Conservation (phyloP, 2,113 vertebrate genomes). For the Cyanistes caeruleus region DNA sequence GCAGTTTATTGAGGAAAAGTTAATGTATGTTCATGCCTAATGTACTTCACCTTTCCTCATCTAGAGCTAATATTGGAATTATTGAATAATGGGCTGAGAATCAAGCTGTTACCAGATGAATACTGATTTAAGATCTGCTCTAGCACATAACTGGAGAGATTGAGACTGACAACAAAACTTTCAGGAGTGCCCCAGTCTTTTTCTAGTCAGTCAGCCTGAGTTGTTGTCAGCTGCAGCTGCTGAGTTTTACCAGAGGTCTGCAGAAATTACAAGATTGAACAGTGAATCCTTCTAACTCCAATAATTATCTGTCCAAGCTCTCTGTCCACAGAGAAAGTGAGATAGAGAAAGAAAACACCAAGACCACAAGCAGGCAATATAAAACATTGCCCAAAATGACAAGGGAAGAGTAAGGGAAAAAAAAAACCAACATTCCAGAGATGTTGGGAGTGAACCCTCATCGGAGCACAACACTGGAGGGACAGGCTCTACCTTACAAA, state of each 20-base stretch:
- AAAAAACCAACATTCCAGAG: neutral
- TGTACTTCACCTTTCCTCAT: neutral
- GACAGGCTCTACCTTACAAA: neutral
- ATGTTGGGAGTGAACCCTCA: neutral
- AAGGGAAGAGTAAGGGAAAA: neutral
- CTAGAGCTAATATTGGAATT: neutral
- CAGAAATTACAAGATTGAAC: neutral
- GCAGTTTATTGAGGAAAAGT: neutral
- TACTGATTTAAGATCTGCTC: neutral
- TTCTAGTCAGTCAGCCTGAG: neutral
- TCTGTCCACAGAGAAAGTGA: neutral
- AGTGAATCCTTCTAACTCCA: neutral
- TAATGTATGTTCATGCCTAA: neutral
- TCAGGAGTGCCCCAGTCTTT: neutral
- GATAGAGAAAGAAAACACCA: neutral
- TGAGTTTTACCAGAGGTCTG: neutral
- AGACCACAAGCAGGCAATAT: neutral
- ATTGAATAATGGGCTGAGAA: slow-evolving; percentile 9
- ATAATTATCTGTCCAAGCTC: neutral
- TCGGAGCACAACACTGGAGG: neutral
- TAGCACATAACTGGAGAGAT: neutral
- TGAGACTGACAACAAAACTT: neutral
- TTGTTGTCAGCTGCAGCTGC: neutral
- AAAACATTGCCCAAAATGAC: neutral
- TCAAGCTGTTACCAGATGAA: neutral